Evolutionary conservation across 2,797 vertebrate genomes (phyloP).

Genomic region (Periophthalmus magnuspinnatus): DNA sequence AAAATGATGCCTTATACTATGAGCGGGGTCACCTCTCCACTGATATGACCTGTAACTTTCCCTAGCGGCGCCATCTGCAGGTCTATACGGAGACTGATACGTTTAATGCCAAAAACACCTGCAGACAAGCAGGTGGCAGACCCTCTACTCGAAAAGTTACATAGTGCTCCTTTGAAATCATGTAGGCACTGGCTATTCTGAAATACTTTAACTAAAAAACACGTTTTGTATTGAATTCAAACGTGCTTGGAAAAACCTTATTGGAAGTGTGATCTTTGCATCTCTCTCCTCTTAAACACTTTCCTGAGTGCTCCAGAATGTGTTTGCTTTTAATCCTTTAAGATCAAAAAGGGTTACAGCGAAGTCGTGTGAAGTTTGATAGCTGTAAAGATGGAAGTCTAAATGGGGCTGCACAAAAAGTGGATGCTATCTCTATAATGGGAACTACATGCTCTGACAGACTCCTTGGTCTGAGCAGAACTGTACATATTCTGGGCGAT

Average conservation of each 20-base stretch:
- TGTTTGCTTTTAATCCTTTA: conserved; percentile 80
- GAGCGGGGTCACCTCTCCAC: too few species aligned
- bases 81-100: too few species aligned
- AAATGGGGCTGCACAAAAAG: conserved; percentile 90
- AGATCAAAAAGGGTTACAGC: conserved; percentile 87
- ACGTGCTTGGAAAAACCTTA: background rate
- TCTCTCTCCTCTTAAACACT: conserved; percentile 83
- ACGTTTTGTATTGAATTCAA: background rate
- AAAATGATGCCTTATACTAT: too few species aligned
- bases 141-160: background rate
- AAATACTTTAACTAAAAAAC: background rate
- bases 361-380: conserved; percentile 91
- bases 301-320: conserved; percentile 80
- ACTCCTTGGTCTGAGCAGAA: conserved; percentile 80
- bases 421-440: conserved; percentile 94
- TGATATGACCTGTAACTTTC: too few species aligned
- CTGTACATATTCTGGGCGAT: conserved; percentile 80
- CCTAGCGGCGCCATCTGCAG: too few species aligned
- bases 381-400: conserved; percentile 89
- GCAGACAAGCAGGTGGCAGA: background rate
- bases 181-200: background rate
- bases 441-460: conserved; percentile 90
- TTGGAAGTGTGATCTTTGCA: conserved; percentile 22
- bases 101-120: background rate
- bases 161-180: background rate